Evolutionary conservation across 1,140 invertebrate genomes (phyloP), one percentile per base, ranked within the genome.

Genomic region (Macrocentrus cingulum): DNA sequence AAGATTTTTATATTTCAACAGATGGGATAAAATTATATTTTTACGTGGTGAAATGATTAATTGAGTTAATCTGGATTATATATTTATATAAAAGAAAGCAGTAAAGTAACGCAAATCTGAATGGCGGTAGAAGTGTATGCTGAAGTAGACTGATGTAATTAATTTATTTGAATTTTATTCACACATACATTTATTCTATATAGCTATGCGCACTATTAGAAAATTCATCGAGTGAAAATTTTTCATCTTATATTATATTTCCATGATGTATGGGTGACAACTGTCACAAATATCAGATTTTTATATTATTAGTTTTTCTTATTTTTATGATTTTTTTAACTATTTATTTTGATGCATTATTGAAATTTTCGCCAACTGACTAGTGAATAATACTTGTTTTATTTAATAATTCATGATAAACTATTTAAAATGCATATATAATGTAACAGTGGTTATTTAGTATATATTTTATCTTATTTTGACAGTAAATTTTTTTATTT

Each of bases 281-380:
- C 11, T 9, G 22, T 54, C 52, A 20, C n/a, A n/a, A n/a, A n/a
- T n/a, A n/a, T n/a, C n/a, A n/a, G n/a, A n/a, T n/a, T n/a, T n/a
- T n/a, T n/a, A n/a, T n/a, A n/a, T n/a, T n/a, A n/a, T n/a, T n/a
- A n/a, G n/a, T n/a, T n/a, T n/a, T n/a, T n/a, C n/a, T n/a, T n/a
- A n/a, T n/a, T n/a, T n/a, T n/a, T n/a, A n/a, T n/a, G n/a, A n/a
- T n/a, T n/a, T n/a, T n/a, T n/a, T n/a, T n/a, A n/a, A n/a, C n/a
- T 66, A 60, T 57, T 50, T 59, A 19, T 64, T 59, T 60, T 58
- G 59, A 48, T 65, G 60, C 60, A 16, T 20, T 62, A 51, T n/a
- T n/a, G n/a, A n/a, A n/a, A n/a, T n/a, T n/a, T n/a, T n/a, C n/a
- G n/a, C n/a, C n/a, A n/a, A n/a, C n/a, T n/a, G n/a, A n/a, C n/a